Conservation (phyloP, 2,797 vertebrate genomes). For the Rhinoraja longicauda region DNA sequence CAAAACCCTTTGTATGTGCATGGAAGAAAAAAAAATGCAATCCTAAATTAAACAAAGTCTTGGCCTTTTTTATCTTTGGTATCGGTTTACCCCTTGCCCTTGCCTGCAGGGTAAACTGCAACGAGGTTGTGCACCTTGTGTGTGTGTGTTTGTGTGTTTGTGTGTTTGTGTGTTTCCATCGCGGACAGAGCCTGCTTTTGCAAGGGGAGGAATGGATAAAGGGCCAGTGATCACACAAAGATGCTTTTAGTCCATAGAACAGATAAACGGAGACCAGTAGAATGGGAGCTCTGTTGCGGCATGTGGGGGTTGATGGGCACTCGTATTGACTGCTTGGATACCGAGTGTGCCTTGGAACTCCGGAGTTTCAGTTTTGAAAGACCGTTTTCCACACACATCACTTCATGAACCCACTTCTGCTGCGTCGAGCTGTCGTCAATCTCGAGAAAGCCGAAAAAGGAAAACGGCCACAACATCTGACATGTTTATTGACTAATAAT, state of each 20-base stretch:
- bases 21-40: too few relatives aligned
- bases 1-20: neutral
- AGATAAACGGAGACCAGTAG: constrained; percentile 36
- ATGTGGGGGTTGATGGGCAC: constrained; percentile 35
- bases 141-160: neutral
- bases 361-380: neutral
- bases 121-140: constrained; percentile 5
- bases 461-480: constrained; percentile 14
- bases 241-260: constrained; percentile 38
- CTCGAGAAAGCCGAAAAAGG: neutral
- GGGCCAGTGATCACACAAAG: constrained; percentile 39
- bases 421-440: constrained; percentile 34
- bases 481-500: constrained; percentile 22
- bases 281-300: constrained; percentile 38
- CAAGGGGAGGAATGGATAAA: constrained; percentile 36
- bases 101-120: neutral
- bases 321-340: constrained; percentile 36
- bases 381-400: constrained; percentile 32
- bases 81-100: neutral
- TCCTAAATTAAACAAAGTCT: neutral
- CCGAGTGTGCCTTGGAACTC: constrained; percentile 36
- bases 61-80: neutral
- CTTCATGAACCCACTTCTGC: constrained; percentile 34
- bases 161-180: neutral
- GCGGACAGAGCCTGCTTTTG: constrained; percentile 26